phyloP scores from a whole-genome alignment of 1,140 invertebrate species.

The Cheumatopsyche charites region DNA sequence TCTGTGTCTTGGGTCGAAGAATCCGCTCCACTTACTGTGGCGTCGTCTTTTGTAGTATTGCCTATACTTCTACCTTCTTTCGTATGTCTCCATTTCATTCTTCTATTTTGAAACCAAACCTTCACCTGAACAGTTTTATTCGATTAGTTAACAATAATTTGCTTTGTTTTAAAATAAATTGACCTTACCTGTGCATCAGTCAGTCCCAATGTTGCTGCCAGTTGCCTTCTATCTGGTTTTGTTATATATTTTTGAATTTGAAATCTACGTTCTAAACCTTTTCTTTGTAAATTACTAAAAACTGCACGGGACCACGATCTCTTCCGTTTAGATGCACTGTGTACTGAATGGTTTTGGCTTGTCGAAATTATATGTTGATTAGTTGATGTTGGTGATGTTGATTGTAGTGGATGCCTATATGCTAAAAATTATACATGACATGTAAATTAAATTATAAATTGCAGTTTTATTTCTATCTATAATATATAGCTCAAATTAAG shows the following conservation, averaged over 20 bases:
- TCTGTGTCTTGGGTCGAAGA: conserved; percentile 57
- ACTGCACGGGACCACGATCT: conserved; percentile 94
- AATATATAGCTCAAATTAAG: too few relatives aligned
- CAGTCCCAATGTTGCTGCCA: conserved; percentile 88
- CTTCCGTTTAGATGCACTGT: conserved; percentile 71
- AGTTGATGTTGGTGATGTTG: conserved; percentile 30
- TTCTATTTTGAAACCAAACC: conserved; percentile 92
- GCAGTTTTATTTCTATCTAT: too few relatives aligned
- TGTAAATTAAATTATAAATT: too few relatives aligned
- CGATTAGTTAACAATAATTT: not conserved
- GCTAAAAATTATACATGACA: conserved; percentile 47
- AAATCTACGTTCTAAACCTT: conserved; percentile 88
- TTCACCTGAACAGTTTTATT: conserved; percentile 73
- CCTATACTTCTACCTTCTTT: conserved; percentile 66
- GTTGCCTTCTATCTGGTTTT: conserved; percentile 88
- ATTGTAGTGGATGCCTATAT: conserved; percentile 53
- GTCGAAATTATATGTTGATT: conserved; percentile 49
- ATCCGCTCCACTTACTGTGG: conserved; percentile 51
- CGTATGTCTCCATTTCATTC: conserved; percentile 92
- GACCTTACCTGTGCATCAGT: conserved; percentile 79
- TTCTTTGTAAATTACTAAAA: conserved; percentile 89
- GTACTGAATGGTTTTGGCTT: conserved; percentile 53
- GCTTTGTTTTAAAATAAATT: not conserved
- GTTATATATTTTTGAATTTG: conserved; percentile 94
- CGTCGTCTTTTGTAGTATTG: conserved; percentile 40